Percentiles rank a stretch among this genome's conserved stretches.
Conservation (phyloP, 2,797 vertebrate species). For the Syncerus caffer region DNA sequence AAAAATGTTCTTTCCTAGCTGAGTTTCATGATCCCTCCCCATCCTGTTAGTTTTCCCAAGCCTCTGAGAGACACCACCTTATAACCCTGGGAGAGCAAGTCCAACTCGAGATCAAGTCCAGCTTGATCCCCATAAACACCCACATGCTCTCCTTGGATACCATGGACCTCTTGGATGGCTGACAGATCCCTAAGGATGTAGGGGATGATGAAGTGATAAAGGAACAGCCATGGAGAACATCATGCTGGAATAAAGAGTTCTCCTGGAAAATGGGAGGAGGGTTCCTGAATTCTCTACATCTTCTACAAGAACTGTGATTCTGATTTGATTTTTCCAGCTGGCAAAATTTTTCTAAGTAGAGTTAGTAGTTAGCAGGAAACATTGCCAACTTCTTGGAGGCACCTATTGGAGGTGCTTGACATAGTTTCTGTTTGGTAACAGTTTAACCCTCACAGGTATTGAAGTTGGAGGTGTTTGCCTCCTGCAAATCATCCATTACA, state of each 20-base stretch:
- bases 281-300: not conserved
- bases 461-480: not conserved
- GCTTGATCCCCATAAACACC: not conserved
- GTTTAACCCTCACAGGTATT: not conserved
- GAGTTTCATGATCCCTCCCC: not conserved
- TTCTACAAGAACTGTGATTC: not conserved
- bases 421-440: not conserved
- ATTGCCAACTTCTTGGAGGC: not conserved
- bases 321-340: not conserved
- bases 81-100: not conserved
- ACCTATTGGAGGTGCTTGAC: not conserved
- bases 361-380: not conserved
- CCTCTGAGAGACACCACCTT: not conserved
- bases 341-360: not conserved
- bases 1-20: not conserved
- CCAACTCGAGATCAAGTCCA: not conserved
- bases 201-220: accelerated
- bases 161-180: not conserved
- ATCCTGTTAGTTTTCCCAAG: not conserved
- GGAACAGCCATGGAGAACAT: not conserved
- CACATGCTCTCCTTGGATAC: not conserved
- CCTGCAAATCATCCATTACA: not conserved
- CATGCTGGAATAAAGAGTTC: not conserved
- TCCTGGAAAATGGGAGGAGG: not conserved
- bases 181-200: not conserved